These are phyloP conservation scores for Dipodomys spectabilis DNA, from an alignment of 2,113 vertebrate species.

Conservation along the genomic window DNA sequence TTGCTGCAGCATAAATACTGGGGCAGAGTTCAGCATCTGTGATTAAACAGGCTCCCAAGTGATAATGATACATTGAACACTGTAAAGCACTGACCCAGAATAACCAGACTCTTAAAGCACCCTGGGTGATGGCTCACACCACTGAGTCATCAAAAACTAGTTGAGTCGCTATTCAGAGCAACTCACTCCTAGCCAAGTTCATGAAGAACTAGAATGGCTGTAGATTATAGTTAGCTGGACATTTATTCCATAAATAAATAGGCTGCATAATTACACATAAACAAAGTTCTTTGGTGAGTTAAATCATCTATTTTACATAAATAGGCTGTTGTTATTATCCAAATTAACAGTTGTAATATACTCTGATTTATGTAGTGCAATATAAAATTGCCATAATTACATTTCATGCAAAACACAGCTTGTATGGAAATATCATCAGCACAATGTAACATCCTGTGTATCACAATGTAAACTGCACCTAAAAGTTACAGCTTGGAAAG, in stretches of 20 bases:
- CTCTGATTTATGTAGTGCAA: slow-evolving; percentile 61
- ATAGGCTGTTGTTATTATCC: slow-evolving; percentile 42
- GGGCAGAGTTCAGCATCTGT: neutral
- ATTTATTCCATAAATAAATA: slow-evolving; percentile 59
- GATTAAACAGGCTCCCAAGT: neutral
- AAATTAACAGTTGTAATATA: slow-evolving; percentile 66
- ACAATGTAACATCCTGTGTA: slow-evolving; percentile 37
- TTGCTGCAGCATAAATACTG: neutral
- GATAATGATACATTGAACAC: neutral
- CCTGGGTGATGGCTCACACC: neutral
- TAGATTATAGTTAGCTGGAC: slow-evolving; percentile 29
- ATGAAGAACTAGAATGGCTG: slow-evolving; percentile 49
- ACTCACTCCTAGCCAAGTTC: neutral
- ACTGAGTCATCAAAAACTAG: slow-evolving; percentile 40
- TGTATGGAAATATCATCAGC: slow-evolving; percentile 55
- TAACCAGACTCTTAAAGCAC: neutral
- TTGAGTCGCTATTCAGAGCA: neutral
- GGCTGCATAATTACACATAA: slow-evolving; percentile 52
- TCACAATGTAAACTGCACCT: neutral
- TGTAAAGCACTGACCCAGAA: neutral
- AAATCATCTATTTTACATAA: slow-evolving; percentile 52
- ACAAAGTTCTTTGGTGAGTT: slow-evolving; percentile 31
- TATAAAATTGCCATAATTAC: slow-evolving; percentile 60
- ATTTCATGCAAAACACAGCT: slow-evolving; percentile 67
- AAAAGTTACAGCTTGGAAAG: slow-evolving; percentile 52